phyloP scores from a whole-genome alignment of 1,140 invertebrate genomes.

The Uloborus diversus region DNA sequence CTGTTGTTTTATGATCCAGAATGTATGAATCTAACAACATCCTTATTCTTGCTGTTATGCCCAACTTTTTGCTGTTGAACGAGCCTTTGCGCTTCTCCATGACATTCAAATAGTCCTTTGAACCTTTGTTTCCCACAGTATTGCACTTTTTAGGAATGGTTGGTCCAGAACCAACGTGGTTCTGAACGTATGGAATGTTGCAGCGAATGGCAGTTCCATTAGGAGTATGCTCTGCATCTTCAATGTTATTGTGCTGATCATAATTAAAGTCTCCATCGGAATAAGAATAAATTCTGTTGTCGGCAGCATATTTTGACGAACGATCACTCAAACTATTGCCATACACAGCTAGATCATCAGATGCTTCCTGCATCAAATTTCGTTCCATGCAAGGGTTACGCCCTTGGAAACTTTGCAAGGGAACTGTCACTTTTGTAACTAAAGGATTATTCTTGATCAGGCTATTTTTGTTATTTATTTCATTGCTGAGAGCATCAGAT shows the following conservation, averaged over 20 bases:
- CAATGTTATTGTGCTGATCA: conserved; percentile 61
- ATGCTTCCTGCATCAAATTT: conserved; percentile 76
- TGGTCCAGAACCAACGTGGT: conserved; percentile 69
- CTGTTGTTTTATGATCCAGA: conserved; percentile 34
- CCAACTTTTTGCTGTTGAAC: not conserved
- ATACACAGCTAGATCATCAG: conserved; percentile 70
- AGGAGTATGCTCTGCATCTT: conserved; percentile 62
- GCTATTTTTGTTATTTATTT: conserved; percentile 49
- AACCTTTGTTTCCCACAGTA: conserved; percentile 65
- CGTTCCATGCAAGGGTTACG: conserved; percentile 88
- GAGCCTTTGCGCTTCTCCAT: conserved; percentile 29
- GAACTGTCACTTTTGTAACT: conserved; percentile 62
- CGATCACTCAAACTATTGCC: conserved; percentile 74
- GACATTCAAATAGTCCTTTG: not conserved
- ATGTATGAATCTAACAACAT: too few relatives aligned
- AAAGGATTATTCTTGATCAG: conserved; percentile 13
- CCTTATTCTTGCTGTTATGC: conserved; percentile 2
- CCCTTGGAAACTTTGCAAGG: conserved; percentile 83
- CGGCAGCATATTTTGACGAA: conserved; percentile 22
- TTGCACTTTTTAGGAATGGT: conserved; percentile 66
- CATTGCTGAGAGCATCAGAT: conserved; percentile 33
- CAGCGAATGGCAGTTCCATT: conserved; percentile 61
- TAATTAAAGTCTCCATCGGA: conserved; percentile 43
- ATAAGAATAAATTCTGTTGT: conserved; percentile 31
- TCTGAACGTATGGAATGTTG: conserved; percentile 77